phyloP scores from a whole-genome alignment of 1,140 invertebrate genomes.

The Cyrtorhinus lividipennis region DNA sequence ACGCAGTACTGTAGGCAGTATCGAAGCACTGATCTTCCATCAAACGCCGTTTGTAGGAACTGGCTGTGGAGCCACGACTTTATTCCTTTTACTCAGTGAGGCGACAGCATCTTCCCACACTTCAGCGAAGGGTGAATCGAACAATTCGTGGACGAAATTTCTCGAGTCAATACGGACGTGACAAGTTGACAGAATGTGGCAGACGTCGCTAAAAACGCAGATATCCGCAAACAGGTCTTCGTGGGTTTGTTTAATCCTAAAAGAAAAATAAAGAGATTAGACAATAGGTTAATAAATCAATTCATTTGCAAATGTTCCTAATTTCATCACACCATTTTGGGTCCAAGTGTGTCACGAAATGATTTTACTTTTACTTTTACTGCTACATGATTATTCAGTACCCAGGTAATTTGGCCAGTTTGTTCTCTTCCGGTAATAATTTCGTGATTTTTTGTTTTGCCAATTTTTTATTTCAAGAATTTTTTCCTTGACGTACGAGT shows the following conservation, averaged over 20 bases:
- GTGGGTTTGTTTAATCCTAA: constrained; percentile 71
- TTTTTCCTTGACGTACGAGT: too few relatives aligned
- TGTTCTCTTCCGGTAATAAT: too few relatives aligned
- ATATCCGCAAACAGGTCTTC: constrained; percentile 70
- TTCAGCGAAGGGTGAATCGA: constrained; percentile 67
- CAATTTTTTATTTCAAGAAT: too few relatives aligned
- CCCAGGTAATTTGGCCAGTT: too few relatives aligned
- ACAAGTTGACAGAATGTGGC: constrained; percentile 56
- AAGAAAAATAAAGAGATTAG: constrained; percentile 22
- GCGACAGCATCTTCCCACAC: constrained; percentile 8
- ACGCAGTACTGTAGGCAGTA: too few relatives aligned
- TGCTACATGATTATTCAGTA: too few relatives aligned
- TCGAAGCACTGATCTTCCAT: too few relatives aligned
- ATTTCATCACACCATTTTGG: not conserved
- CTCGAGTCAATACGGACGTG: constrained; percentile 69
- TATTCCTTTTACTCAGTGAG: not conserved
- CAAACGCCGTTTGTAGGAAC: not conserved
- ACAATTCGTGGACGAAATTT: constrained; percentile 85
- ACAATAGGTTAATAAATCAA: too few relatives aligned
- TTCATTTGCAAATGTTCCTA: not conserved
- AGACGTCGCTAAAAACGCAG: constrained; percentile 87
- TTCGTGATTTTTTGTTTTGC: too few relatives aligned
- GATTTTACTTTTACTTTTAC: too few relatives aligned
- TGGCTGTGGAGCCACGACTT: not conserved
- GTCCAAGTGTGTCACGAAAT: too few relatives aligned